These are phyloP conservation scores for Polietes domitor DNA, from an alignment of 2,888 invertebrate species.

Conservation along the genomic window DNA sequence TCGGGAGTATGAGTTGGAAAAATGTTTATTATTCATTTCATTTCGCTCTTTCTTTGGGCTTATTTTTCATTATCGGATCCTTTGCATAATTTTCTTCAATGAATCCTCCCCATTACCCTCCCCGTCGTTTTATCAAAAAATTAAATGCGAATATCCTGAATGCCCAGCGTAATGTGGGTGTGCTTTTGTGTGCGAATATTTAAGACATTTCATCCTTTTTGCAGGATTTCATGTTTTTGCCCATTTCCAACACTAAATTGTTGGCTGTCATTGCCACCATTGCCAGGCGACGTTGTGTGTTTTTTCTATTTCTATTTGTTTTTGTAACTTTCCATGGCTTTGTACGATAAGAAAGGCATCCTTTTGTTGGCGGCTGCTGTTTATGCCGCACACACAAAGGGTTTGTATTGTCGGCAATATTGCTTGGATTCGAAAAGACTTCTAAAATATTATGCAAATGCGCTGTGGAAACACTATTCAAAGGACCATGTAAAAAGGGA, in stretches of 20 bases:
- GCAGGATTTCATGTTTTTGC: background rate
- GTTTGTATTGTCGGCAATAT: no score
- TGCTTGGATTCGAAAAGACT: no score
- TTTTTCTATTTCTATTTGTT: no score
- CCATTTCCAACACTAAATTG: no score
- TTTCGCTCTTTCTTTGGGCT: background rate
- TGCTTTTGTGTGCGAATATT: background rate
- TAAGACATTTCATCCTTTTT: background rate
- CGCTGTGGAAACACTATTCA: no score
- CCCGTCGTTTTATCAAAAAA: background rate
- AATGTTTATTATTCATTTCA: slow-evolving; percentile 2
- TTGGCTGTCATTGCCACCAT: background rate
- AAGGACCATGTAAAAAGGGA: no score
- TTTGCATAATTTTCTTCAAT: background rate
- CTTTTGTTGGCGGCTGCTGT: background rate
- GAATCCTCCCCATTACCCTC: background rate
- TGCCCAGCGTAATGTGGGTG: background rate
- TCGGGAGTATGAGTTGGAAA: background rate
- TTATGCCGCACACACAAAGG: no score
- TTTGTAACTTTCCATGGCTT: background rate
- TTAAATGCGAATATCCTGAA: background rate
- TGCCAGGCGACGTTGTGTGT: no score
- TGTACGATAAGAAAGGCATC: background rate
- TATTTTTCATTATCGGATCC: slow-evolving; percentile 2
- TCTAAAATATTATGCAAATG: no score